Conservation (phyloP, 1,140 invertebrate genomes). For the Cydia splendana region DNA sequence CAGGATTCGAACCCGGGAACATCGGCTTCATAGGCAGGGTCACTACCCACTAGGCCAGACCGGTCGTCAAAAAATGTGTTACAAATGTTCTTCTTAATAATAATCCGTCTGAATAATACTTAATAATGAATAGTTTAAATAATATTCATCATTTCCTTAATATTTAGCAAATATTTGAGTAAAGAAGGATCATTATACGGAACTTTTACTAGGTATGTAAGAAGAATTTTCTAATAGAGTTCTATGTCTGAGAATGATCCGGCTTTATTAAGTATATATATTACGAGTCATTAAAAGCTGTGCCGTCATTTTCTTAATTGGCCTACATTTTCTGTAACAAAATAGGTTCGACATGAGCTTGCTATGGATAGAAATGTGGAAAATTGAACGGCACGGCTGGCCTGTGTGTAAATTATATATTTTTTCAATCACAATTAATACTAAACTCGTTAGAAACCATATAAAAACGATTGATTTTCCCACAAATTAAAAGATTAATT, state of each 20-base stretch:
- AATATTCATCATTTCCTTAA: too few species aligned
- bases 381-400: constrained; percentile 1
- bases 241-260: background rate
- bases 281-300: constrained; percentile 20
- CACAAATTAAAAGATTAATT: constrained; percentile 9
- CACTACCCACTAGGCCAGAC: too few species aligned
- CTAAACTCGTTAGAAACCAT: background rate
- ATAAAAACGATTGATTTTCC: constrained; percentile 2
- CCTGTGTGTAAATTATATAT: background rate
- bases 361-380: constrained; percentile 23
- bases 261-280: constrained; percentile 15
- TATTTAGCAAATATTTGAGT: too few species aligned
- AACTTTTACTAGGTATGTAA: too few species aligned
- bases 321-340: constrained; percentile 26
- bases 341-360: background rate
- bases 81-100: too few species aligned
- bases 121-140: too few species aligned
- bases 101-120: too few species aligned
- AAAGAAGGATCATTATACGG: too few species aligned
- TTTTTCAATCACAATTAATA: constrained; percentile 2
- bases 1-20: too few species aligned
- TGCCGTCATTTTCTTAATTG: constrained; percentile 25
- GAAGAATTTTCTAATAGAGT: background rate
- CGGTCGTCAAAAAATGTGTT: too few species aligned
- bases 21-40: too few species aligned